A percentile compares a stretch with the other conserved stretches of the same genome.
Evolutionary conservation across 92 coral and sea anemone genomes (phyloP).

Genomic region (Pocillopora grandis): DNA sequence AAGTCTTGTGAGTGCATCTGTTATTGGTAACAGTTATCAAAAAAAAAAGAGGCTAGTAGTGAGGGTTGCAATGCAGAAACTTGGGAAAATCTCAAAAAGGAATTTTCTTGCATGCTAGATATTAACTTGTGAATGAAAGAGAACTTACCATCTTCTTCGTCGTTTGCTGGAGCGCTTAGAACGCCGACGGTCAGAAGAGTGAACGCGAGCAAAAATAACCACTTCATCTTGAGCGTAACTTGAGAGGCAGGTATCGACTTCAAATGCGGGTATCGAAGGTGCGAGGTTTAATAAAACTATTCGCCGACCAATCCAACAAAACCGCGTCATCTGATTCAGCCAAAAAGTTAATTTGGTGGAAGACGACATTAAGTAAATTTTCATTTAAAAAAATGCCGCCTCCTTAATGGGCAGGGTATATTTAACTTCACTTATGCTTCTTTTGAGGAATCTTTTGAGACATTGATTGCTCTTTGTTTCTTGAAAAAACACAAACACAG

Average conservation of each 20-base stretch:
- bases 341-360: neutral
- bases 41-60: too few species aligned
- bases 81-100: too few species aligned
- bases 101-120: neutral
- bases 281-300: neutral
- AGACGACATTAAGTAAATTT: neutral
- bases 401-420: neutral
- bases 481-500: conserved; percentile 7
- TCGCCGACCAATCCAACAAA: conserved; percentile 10
- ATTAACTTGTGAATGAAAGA: neutral
- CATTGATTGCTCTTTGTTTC: neutral
- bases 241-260: neutral
- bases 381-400: neutral
- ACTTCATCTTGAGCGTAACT: conserved; percentile 18
- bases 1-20: too few species aligned
- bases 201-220: conserved; percentile 6
- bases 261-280: neutral
- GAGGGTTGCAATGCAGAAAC: too few species aligned
- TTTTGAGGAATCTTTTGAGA: neutral
- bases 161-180: conserved; percentile 15
- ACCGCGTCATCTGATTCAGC: neutral
- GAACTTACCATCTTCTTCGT: conserved; percentile 26
- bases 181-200: conserved; percentile 7
- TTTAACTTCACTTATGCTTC: neutral
- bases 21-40: too few species aligned